Conservation (phyloP, 35 echinoderm and acorn worm genomes). For the Patiria miniata region DNA sequence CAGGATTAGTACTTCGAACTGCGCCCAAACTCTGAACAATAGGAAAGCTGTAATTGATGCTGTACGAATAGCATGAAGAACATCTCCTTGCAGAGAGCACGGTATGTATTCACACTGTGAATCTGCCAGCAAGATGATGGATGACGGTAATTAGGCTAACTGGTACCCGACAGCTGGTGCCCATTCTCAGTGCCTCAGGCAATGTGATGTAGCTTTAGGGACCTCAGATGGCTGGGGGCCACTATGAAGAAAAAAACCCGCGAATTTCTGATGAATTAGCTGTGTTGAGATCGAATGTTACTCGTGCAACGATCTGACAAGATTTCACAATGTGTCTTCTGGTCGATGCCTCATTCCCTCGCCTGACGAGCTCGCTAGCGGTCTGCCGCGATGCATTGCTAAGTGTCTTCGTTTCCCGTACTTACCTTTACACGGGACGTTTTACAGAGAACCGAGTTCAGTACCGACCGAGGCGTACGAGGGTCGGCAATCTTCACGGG, state of each 20-base stretch:
- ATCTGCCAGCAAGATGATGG: background rate
- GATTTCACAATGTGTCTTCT: background rate
- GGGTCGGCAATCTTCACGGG: background rate
- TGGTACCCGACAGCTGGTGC: constrained; percentile 25
- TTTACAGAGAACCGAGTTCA: background rate
- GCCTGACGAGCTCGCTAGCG: background rate
- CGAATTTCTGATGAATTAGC: background rate
- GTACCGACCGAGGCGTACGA: background rate
- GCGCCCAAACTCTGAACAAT: no score
- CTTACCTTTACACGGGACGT: no score
- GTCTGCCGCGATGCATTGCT: background rate
- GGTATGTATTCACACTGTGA: no score
- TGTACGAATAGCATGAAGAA: no score
- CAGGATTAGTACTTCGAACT: no score
- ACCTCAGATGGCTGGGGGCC: background rate
- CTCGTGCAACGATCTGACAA: constrained; percentile 17
- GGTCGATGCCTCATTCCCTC: background rate
- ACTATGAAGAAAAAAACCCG: background rate
- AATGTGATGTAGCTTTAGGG: background rate
- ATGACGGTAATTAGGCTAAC: constrained; percentile 2
- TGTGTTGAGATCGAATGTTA: background rate
- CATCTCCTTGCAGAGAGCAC: no score
- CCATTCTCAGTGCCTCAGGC: constrained; percentile 14
- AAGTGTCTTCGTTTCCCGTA: no score
- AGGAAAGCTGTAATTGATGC: no score